Evolutionary conservation across 2,888 invertebrate species (phyloP), one percentile per base, ranked within the genome.

Genomic region (Hoplodrina blanda): DNA sequence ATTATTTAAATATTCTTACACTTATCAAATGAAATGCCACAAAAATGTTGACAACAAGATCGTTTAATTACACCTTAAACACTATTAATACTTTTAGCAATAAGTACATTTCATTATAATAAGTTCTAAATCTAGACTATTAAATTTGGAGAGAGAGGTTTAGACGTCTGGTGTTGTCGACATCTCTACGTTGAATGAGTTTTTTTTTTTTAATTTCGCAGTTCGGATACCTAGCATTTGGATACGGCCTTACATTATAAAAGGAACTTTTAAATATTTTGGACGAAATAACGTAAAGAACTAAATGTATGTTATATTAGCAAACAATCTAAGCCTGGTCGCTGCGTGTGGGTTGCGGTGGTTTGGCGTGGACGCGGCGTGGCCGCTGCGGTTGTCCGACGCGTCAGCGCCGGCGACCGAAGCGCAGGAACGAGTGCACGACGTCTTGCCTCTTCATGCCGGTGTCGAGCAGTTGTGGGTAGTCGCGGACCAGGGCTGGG

Each of bases 401-500:
- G 84, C 82, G 93, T 95, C 97, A 97, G 96, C 98, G 97, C 91
- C 98, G 97, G 91, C 98, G 97, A 68, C 98, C 98, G 92, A 98
- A 98, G 88, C 98, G 97, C 86, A 98, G 97, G 96, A 98, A 98
- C 68, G 98, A 98, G 94, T 98, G 98, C 87, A 98, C 98, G 61
- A 98, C 98, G 94, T 98, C 98, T 89, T 98, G 98, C 76, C 98
- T 97, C 93, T 98, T 98, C 88, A 97, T 97, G 79, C 97, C 98
- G 80, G 97, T 97, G 94, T 97, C 97, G 64, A 96, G 89, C 7
- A 96, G 93, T 69, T 96, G 96, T 0, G 96, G 96, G 90, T 96
- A 95, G 90, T 96, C 95, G 76, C 95, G 95, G 44, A 95, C 95
- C 50, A 96, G 90, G 1, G 95, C 95, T 95, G 90, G 0, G 90